Evolutionary conservation across 2,113 vertebrate genomes (phyloP), one percentile per base, ranked within the genome.

Genomic region (Gnathonemus echidnorhynchus): DNA sequence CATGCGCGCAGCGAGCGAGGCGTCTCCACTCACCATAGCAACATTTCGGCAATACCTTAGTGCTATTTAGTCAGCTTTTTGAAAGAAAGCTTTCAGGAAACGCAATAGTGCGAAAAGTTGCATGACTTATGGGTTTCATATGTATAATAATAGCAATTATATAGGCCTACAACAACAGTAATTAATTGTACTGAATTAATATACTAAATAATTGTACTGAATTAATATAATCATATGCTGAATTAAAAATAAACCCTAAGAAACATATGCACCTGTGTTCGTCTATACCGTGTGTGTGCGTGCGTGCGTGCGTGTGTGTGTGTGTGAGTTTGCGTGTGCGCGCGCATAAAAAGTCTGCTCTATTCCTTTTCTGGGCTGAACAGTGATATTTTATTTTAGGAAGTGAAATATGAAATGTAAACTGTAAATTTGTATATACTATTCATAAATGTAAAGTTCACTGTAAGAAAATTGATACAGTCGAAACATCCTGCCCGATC

Each of bases 31-130:
- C 74, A 70, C 56, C 70, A 88, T 66, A 48, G 70, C 11, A 56
- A 70, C 13, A 1, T 15, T 88, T 39, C 89, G 88, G 93, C 84
- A 92, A 92, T 49, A 52, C 21, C 0, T 27, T 1, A 4, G 56
- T 2, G 83, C 53, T 39, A 83, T 92, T 91, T 89, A 89, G 89
- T 90, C 92, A 93, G 90, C 58, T 9, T 66, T 56, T 56, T 56
- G 53, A 56, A 2, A 89, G 62, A 8, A 11, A n/a, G 1, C 27
- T 48, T 77, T 91, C 89, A 87, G 80, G 94, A 94, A 95, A 95
- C 88, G 83, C 27, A 15, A 1, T 31, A 31, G 1, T 17, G 56
- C 11, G 17, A 39, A 35, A 66, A 27, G n/a, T 70, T 70, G 62
- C n/a, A 70, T 70, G 62, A 70, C 27, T 70, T 70, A 70, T 13